Evolutionary conservation across 2,797 vertebrate genomes (phyloP), one percentile per base, ranked within the genome.

Genomic region (Capromys pilorides): DNA sequence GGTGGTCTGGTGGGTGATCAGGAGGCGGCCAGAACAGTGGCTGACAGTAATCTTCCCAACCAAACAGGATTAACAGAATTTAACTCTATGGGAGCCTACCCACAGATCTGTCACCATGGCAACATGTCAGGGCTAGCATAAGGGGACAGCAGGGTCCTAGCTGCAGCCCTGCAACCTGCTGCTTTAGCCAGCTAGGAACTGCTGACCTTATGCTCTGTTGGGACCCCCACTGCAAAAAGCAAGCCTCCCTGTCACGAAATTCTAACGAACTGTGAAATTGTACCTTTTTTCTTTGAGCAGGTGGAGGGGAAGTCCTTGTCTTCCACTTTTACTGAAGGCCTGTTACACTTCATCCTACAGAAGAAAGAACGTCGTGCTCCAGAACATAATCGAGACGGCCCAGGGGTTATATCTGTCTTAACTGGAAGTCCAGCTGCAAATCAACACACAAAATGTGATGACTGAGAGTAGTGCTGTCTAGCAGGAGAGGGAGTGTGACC

Each of bases 241-340:
- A 49, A 59, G 82, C 69, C 45, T 77, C 33, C 26, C 51, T 11
- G n/a, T 13, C 0, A 9, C 0, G 13, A 51, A 62, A 33, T 13
- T 61, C 31, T 13, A 64, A 71, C 22, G 77, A 96, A 78, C 90
- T 57, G 7, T 2, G 0, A 19, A 89, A 94, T 3, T 6, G 10
- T 91, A 99, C 99, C 99, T 99, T 99, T 99, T 97, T 99, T 99
- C 98, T 99, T 99, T 1, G 99, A 99, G 98, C 99, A 99, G 80
- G 99, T 99, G 21, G 99, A 99, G 84, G 99, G 98, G 96, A 99
- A 99, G 97, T 99, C 99, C 98, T 99, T 99, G 78, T 99, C 99
- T 98, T 99, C 99, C 86, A 99, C 98, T 98, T 99, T 99, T 85
- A 99, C 99, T 0, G 99, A 99, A 28, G 99, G 99, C 83, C 99